Evolutionary conservation across 2,113 vertebrate genomes (phyloP).

Genomic region (Lathamus discolor): DNA sequence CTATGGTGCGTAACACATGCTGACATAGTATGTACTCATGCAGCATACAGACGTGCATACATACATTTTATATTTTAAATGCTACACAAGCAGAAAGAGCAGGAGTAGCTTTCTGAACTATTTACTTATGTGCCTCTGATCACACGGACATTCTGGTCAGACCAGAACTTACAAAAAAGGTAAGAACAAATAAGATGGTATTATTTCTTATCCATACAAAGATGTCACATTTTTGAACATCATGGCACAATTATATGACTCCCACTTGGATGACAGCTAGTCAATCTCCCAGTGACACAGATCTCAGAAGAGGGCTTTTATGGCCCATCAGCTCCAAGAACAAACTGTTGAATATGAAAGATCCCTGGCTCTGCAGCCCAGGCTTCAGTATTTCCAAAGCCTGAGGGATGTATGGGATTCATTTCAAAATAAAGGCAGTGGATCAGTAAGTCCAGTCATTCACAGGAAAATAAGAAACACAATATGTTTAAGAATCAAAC

Average conservation of each 20-base stretch:
- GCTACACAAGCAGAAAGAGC: neutral
- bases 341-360: neutral
- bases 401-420: neutral
- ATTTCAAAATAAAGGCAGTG: neutral
- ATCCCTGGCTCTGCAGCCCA: neutral
- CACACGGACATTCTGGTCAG: neutral
- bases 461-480: neutral
- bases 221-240: neutral
- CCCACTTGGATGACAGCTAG: neutral
- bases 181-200: neutral
- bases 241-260: neutral
- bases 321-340: neutral
- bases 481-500: neutral
- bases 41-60: neutral
- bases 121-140: neutral
- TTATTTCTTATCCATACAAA: neutral
- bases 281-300: neutral
- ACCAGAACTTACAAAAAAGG: neutral
- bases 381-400: neutral
- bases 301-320: neutral
- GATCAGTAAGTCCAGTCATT: neutral
- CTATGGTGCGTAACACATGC: neutral
- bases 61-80: neutral
- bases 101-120: neutral
- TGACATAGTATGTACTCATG: neutral